Evolutionary conservation across 2,888 invertebrate species (phyloP).

Genomic region (Harpagoxenus sublaevis): DNA sequence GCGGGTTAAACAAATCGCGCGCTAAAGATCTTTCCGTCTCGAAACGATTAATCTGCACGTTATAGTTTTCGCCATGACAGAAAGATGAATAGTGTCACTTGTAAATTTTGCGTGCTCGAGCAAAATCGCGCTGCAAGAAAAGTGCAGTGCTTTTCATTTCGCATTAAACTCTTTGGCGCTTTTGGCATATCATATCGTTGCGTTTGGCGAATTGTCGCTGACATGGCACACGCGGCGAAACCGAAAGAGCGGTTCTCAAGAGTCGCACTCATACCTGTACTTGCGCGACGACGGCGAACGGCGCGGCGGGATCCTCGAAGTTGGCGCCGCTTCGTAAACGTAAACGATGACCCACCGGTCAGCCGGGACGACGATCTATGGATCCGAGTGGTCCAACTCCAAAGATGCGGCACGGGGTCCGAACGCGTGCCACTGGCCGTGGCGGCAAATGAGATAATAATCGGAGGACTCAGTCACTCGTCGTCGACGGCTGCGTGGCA

Average conservation of each 20-base stretch:
- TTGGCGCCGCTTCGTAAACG: constrained; percentile 5
- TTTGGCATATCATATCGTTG: too few relatives aligned
- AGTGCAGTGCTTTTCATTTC: too few relatives aligned
- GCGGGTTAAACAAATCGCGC: too few relatives aligned
- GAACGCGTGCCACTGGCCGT: constrained; percentile 76
- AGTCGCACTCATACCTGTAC: constrained; percentile 66
- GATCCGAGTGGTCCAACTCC: constrained; percentile 36
- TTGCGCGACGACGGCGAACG: constrained; percentile 44
- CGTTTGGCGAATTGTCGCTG: too few relatives aligned
- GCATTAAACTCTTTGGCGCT: too few relatives aligned
- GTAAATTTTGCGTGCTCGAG: too few relatives aligned
- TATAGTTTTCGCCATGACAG: too few relatives aligned
- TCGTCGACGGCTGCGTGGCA: constrained; percentile 77
- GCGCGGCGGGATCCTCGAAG: constrained; percentile 33
- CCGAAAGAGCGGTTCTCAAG: not conserved
- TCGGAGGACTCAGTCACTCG: constrained; percentile 82
- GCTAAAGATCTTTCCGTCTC: too few relatives aligned
- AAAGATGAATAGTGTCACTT: too few relatives aligned
- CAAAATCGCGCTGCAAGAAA: too few relatives aligned
- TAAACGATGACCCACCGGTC: constrained; percentile 52
- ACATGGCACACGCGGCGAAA: too few relatives aligned
- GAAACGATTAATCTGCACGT: too few relatives aligned
- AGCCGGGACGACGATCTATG: constrained; percentile 67
- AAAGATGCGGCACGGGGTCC: constrained; percentile 30
- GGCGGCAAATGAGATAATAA: constrained; percentile 85